A percentile compares a stretch with the other conserved stretches of the same genome.
Evolutionary conservation across 1,140 invertebrate species (phyloP).

Genomic region (Metopolophium dirhodum): DNA sequence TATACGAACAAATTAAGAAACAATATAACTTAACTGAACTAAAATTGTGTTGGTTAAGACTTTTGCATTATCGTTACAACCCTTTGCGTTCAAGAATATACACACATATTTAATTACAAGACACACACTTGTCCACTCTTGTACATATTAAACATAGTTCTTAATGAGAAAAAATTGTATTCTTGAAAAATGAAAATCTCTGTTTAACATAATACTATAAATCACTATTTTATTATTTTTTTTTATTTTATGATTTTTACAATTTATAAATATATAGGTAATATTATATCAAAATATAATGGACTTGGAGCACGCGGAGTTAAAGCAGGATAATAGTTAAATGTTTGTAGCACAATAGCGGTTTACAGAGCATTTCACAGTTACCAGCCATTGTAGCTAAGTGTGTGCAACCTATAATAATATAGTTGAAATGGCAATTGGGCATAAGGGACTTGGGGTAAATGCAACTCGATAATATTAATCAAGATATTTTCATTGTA

Average conservation of each 20-base stretch:
- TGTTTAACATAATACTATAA: slow-evolving; percentile 25
- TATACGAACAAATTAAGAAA: slow-evolving; percentile 19
- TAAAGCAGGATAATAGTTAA: background rate
- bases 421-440: background rate
- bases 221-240: background rate
- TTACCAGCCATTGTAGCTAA: slow-evolving; percentile 17
- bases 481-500: background rate
- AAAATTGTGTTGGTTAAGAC: background rate
- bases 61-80: background rate
- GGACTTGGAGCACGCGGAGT: background rate
- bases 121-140: background rate
- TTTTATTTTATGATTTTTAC: background rate
- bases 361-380: background rate
- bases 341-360: slow-evolving; percentile 10
- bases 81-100: background rate
- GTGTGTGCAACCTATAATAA: background rate
- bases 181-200: background rate
- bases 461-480: slow-evolving; percentile 19
- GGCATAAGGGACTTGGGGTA: background rate
- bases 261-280: background rate
- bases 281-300: background rate
- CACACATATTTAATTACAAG: background rate
- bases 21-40: slow-evolving; percentile 29
- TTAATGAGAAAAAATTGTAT: background rate
- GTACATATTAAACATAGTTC: background rate